phyloP scores from a whole-genome alignment of 1,140 invertebrate species.

The Acromyrmex heyeri region DNA sequence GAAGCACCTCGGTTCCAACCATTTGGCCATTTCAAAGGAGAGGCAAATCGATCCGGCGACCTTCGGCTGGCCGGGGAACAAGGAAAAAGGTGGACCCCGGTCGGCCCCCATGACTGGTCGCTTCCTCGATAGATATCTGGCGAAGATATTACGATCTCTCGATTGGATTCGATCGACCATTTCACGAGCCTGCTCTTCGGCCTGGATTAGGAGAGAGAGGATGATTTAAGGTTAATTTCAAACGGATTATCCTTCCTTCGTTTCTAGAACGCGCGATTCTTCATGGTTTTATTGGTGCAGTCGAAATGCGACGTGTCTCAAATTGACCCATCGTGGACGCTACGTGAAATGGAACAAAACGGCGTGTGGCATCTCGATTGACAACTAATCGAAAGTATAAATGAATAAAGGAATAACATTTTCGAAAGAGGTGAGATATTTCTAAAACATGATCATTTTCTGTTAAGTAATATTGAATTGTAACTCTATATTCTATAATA shows the following conservation, averaged over 20 bases:
- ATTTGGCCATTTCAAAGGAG: conserved; percentile 68
- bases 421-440: neutral
- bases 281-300: conserved; percentile 37
- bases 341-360: conserved; percentile 22
- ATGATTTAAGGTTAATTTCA: conserved; percentile 79
- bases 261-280: conserved; percentile 45
- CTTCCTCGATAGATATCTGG: conserved; percentile 69
- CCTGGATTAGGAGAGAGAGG: conserved; percentile 66
- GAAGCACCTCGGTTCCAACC: conserved; percentile 25
- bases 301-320: conserved; percentile 11
- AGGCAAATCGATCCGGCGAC: conserved; percentile 72
- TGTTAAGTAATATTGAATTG: neutral
- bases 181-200: conserved; percentile 70
- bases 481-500: neutral
- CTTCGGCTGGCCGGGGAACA: conserved; percentile 53
- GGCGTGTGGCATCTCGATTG: conserved; percentile 22
- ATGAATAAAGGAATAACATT: neutral
- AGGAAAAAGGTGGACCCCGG: conserved; percentile 63
- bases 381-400: conserved; percentile 15
- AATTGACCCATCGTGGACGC: conserved; percentile 11
- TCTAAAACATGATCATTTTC: neutral
- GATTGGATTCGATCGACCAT: conserved; percentile 77
- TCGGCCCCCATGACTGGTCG: conserved; percentile 62
- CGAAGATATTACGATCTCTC: conserved; percentile 77
- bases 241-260: conserved; percentile 69